A percentile compares a stretch with the other conserved stretches of the same genome.
These are phyloP conservation scores for Lucilia cuprina DNA, from an alignment of 1,140 invertebrate genomes.

Conservation along the genomic window DNA sequence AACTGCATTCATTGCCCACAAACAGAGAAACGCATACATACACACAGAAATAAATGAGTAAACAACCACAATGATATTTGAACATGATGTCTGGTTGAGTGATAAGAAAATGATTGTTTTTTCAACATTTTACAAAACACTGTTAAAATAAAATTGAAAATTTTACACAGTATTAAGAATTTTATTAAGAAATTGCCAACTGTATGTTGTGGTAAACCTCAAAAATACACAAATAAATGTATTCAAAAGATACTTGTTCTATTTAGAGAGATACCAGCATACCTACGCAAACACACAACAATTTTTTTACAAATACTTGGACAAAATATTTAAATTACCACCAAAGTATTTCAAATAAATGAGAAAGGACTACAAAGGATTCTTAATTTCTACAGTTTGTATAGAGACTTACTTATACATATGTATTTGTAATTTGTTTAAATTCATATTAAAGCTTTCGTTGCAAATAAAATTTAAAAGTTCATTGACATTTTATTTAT, in stretches of 20 bases:
- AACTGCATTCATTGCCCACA: not conserved
- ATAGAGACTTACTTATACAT: not conserved
- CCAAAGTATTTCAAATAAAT: not conserved
- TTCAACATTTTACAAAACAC: not conserved
- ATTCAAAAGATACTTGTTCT: too few relatives aligned
- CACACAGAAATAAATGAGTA: too few relatives aligned
- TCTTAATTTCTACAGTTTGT: not conserved
- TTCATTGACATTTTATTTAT: not conserved
- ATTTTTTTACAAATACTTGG: too few relatives aligned
- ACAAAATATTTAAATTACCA: not conserved
- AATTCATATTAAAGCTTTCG: not conserved
- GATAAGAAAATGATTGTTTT: not conserved
- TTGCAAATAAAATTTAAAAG: not conserved
- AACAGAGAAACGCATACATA: not conserved
- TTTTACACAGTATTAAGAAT: not conserved
- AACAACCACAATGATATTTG: too few relatives aligned
- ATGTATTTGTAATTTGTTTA: not conserved
- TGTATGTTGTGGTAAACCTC: constrained; percentile 24
- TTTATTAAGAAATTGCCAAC: constrained; percentile 8
- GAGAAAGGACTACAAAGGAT: too few relatives aligned
- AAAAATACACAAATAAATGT: not conserved
- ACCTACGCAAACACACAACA: not conserved
- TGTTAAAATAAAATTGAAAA: constrained; percentile 7
- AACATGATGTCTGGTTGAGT: not conserved
- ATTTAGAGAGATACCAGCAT: not conserved